Conservation (phyloP, 2,113 vertebrate species). For the Menura novaehollandiae region DNA sequence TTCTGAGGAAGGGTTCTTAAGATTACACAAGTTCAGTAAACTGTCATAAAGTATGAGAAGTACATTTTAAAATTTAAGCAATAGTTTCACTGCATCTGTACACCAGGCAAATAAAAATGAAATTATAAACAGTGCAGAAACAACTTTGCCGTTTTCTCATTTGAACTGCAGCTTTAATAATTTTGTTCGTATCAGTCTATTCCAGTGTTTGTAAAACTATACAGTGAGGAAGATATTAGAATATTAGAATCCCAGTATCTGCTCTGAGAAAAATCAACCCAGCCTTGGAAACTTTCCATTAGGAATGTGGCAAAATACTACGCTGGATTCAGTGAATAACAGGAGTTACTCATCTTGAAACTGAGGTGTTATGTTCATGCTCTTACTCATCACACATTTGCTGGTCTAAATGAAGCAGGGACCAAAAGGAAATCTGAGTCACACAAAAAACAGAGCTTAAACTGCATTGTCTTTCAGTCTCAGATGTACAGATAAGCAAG, state of each 20-base stretch:
- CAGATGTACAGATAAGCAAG: background rate
- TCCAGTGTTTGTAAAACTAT: background rate
- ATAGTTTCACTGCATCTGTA: background rate
- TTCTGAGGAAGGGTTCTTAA: background rate
- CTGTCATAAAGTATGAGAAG: background rate
- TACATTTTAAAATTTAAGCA: background rate
- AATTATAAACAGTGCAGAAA: background rate
- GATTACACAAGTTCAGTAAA: background rate
- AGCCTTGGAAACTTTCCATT: background rate
- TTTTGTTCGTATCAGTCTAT: background rate
- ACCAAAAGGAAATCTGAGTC: background rate
- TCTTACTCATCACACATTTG: accelerated
- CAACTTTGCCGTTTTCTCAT: background rate
- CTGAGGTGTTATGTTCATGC: background rate
- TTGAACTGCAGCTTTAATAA: background rate
- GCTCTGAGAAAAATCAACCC: background rate
- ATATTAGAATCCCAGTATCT: background rate
- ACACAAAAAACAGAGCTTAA: background rate
- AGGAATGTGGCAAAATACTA: background rate
- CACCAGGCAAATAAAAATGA: background rate
- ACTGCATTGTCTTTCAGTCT: background rate
- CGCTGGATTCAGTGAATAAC: background rate
- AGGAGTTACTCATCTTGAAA: background rate
- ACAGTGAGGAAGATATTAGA: background rate
- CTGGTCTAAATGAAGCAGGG: background rate